A percentile compares a stretch with the other conserved stretches of the same genome.
These are phyloP conservation scores for Mylabris phalerata DNA, from an alignment of 1,140 invertebrate genomes.

Conservation along the genomic window DNA sequence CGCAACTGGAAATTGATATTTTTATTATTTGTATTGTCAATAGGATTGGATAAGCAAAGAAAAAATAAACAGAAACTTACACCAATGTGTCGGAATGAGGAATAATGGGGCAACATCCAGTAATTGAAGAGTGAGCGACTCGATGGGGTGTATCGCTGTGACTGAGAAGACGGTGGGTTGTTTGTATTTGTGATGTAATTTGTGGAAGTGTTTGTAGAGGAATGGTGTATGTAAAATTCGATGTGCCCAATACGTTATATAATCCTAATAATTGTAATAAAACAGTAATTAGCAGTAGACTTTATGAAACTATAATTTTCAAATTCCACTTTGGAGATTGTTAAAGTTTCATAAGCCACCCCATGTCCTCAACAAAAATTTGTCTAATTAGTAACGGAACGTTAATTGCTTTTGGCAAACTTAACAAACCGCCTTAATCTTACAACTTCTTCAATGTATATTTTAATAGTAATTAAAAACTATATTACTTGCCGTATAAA, in stretches of 20 bases:
- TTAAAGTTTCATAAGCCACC: too few relatives aligned
- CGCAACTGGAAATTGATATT: constrained; percentile 43
- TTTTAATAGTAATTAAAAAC: constrained; percentile 7
- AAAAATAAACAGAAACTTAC: constrained; percentile 46
- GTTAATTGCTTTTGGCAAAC: too few relatives aligned
- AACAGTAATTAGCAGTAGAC: background rate
- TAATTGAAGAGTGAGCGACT: constrained; percentile 56
- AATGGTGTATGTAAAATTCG: constrained; percentile 60
- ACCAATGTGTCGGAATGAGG: constrained; percentile 53
- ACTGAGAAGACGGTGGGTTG: constrained; percentile 69
- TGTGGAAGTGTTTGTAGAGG: constrained; percentile 66
- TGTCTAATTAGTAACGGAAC: too few relatives aligned
- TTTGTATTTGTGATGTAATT: constrained; percentile 67
- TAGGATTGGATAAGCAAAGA: background rate
- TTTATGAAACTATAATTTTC: too few relatives aligned
- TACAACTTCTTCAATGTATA: background rate
- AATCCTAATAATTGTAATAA: constrained; percentile 50
- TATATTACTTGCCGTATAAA: constrained; percentile 48
- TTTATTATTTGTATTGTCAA: background rate
- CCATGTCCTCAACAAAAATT: too few relatives aligned
- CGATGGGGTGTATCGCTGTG: constrained; percentile 65
- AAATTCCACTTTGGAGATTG: too few relatives aligned
- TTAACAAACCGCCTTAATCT: too few relatives aligned
- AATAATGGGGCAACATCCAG: constrained; percentile 50
- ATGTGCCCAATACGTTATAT: constrained; percentile 60